phyloP scores from a whole-genome alignment of 2,888 invertebrate species.

The Perizoma affinitatum region DNA sequence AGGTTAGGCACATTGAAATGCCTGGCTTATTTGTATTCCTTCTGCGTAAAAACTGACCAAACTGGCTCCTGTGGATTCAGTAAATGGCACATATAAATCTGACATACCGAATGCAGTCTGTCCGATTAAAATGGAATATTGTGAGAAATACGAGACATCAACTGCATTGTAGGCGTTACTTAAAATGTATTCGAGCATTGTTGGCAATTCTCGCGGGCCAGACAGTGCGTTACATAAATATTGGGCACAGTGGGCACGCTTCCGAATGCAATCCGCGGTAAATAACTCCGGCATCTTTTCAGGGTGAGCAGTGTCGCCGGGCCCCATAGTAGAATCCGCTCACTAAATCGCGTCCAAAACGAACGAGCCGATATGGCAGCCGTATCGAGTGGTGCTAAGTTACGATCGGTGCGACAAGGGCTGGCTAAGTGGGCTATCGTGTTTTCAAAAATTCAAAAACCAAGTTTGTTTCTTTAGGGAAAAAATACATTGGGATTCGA shows the following conservation, averaged over 20 bases:
- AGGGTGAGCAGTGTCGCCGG: conserved; percentile 57
- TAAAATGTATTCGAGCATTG: conserved; percentile 76
- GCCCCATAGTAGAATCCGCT: conserved; percentile 66
- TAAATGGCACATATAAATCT: conserved; percentile 59
- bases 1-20: conserved; percentile 31
- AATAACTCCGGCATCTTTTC: conserved; percentile 74
- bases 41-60: conserved; percentile 31
- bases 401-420: conserved; percentile 72
- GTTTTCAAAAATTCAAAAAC: conserved; percentile 75
- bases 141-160: conserved; percentile 69
- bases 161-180: conserved; percentile 67
- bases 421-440: conserved; percentile 81
- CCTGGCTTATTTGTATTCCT: conserved; percentile 31
- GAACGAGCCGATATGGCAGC: conserved; percentile 74
- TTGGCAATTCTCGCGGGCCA: conserved; percentile 65
- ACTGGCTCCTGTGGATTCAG: conserved; percentile 36
- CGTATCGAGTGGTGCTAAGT: conserved; percentile 75
- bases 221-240: conserved; percentile 73
- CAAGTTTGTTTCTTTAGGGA: conserved; percentile 58
- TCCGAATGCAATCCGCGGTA: conserved; percentile 70
- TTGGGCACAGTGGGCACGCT: conserved; percentile 70
- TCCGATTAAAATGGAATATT: conserved; percentile 66
- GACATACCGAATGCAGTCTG: conserved; percentile 51
- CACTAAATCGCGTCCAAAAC: conserved; percentile 79
- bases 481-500: conserved; percentile 61